Evolutionary conservation across 1,140 invertebrate genomes (phyloP).

Genomic region (Drosophila azteca): DNA sequence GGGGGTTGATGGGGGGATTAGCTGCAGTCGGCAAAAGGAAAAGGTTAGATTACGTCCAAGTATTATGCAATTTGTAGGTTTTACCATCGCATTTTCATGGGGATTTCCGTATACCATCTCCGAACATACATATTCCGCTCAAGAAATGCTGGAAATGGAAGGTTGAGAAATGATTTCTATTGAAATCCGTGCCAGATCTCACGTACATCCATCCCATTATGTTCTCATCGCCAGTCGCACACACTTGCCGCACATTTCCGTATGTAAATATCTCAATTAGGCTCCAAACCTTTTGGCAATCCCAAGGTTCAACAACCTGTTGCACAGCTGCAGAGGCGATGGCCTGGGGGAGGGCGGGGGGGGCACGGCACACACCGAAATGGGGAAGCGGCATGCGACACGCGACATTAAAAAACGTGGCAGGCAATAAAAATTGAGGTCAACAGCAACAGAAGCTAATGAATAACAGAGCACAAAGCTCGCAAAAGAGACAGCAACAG

Average conservation of each 20-base stretch:
- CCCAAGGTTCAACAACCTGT: conserved; percentile 76
- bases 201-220: conserved; percentile 23
- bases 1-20: not conserved
- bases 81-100: too few relatives aligned
- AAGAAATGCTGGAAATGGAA: too few relatives aligned
- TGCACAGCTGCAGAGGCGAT: conserved; percentile 48
- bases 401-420: conserved; percentile 80
- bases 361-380: conserved; percentile 2
- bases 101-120: too few relatives aligned
- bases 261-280: conserved; percentile 27
- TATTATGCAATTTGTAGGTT: conserved; percentile 41
- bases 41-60: conserved; percentile 10
- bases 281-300: conserved; percentile 23
- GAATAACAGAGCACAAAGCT: conserved; percentile 68
- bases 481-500: conserved; percentile 12
- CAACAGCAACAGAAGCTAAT: conserved; percentile 74
- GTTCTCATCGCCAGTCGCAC: not conserved
- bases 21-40: conserved; percentile 1
- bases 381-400: conserved; percentile 44
- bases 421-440: conserved; percentile 79
- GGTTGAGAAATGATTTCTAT: not conserved
- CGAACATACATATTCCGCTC: too few relatives aligned
- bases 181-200: not conserved
- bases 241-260: not conserved
- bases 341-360: not conserved